Evolutionary conservation across 2,888 invertebrate species (phyloP).

Genomic region (Philopedon plagiatum): DNA sequence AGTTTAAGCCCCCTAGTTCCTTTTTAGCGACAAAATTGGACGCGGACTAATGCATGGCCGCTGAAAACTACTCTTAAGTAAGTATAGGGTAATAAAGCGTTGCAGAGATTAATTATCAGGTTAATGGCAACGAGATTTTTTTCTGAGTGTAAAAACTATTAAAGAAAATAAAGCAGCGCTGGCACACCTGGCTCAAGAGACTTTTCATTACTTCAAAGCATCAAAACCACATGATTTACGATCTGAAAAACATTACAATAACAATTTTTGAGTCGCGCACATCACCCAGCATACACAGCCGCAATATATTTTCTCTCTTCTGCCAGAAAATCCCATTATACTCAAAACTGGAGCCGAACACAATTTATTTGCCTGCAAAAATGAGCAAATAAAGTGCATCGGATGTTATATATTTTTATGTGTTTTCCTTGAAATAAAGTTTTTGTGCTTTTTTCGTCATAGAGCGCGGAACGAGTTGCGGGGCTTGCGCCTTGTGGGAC

Average conservation of each 20-base stretch:
- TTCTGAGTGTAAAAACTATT: neutral
- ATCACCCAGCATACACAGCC: slow-evolving; percentile 51
- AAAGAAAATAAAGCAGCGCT: neutral
- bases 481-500: slow-evolving; percentile 55
- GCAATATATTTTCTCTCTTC: slow-evolving; percentile 47
- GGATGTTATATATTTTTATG: slow-evolving; percentile 69
- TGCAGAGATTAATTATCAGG: too few relatives aligned
- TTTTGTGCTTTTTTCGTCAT: slow-evolving; percentile 62
- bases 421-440: slow-evolving; percentile 67
- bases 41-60: too few relatives aligned
- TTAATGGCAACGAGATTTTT: too few relatives aligned
- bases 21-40: too few relatives aligned
- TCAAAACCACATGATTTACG: slow-evolving; percentile 46
- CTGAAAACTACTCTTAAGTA: too few relatives aligned
- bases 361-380: slow-evolving; percentile 63
- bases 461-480: slow-evolving; percentile 44
- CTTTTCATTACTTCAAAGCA: slow-evolving; percentile 42
- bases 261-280: slow-evolving; percentile 57
- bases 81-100: too few relatives aligned
- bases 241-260: slow-evolving; percentile 56
- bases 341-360: slow-evolving; percentile 63
- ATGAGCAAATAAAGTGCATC: slow-evolving; percentile 67
- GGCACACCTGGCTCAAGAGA: slow-evolving; percentile 29
- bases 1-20: too few relatives aligned
- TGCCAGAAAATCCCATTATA: slow-evolving; percentile 60